Percentiles rank a stretch among this genome's conserved stretches.
Conservation (phyloP, 1,140 invertebrate species). For the Sarcophaga peregrina region DNA sequence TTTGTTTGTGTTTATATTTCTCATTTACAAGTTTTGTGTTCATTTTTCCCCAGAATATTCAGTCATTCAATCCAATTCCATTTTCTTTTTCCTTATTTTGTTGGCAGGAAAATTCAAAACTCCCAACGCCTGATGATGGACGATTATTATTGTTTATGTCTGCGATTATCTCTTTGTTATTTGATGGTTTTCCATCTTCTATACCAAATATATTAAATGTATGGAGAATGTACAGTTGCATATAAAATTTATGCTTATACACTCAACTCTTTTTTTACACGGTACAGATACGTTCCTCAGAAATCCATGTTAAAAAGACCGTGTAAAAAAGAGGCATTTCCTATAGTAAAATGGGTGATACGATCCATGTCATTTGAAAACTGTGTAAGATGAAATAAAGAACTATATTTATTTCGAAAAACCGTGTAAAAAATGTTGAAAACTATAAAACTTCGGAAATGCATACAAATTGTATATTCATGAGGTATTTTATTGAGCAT, state of each 20-base stretch:
- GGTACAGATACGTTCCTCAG: no score
- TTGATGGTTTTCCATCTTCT: slow-evolving; percentile 1
- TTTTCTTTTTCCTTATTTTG: background rate
- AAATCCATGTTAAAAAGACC: no score
- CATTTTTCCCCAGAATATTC: slow-evolving; percentile 8
- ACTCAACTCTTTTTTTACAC: no score
- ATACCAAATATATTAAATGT: background rate
- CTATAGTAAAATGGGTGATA: no score
- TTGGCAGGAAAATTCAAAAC: background rate
- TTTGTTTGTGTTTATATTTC: slow-evolving; percentile 5
- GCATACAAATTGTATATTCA: no score
- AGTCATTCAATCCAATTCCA: background rate
- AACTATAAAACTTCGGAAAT: no score
- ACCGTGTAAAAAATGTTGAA: no score
- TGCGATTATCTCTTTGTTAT: slow-evolving; percentile 6
- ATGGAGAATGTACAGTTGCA: background rate
- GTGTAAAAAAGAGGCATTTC: no score
- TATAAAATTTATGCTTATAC: background rate
- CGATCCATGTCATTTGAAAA: no score
- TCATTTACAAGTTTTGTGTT: slow-evolving; percentile 16
- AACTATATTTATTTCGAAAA: no score
- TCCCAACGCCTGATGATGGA: background rate
- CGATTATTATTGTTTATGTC: slow-evolving; percentile 23
- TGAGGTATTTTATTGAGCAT: no score
- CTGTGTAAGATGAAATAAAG: no score